Evolutionary conservation across 2,797 vertebrate species (phyloP), one percentile per base, ranked within the genome.

Genomic region (Schizopygopsis malacanthus): DNA sequence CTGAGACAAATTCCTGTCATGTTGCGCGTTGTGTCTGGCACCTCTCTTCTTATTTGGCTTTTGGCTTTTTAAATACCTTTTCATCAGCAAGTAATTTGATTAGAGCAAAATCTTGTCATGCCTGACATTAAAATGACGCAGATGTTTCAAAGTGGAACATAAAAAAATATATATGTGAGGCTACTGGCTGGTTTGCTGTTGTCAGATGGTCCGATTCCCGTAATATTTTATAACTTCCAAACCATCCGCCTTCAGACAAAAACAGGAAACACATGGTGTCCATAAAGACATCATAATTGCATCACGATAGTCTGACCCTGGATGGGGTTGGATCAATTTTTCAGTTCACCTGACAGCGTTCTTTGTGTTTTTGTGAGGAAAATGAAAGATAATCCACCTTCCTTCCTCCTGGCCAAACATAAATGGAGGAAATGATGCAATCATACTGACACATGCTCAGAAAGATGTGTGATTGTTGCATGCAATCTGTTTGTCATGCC

Each of bases 351-450:
- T 83, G 65, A 50, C 70, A 73, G 83, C 79, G 16, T 82, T 79
- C 75, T 54, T 69, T 65, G 75, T 39, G 43, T 83, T 83, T 61
- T 78, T 78, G 50, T 59, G 79, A 43, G 33, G 20, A 73, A 79
- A 79, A 67, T 20, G 9, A 39, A 72, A 37, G 13, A 16, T 78
- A 81, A 88, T 72, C 76, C 69, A 45, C 81, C 70, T 80, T 72
- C 67, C 39, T 25, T 73, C 76, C 11, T 87, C 50, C 65, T 70
- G 72, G 39, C 54, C 81, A 71, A 81, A 82, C 78, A 67, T 82
- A 77, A 82, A 84, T 37, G n/a, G 37, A 75, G 78, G 77, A 83
- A 87, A 87, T 88, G 88, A 88, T 85, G 89, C 87, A 89, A 89
- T 59, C 39, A 39, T 70, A 37, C 78, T 45, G 82, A 87, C 85